These are phyloP conservation scores for Phragmatobia fuliginosa DNA, from an alignment of 2,888 invertebrate genomes.

Conservation along the genomic window DNA sequence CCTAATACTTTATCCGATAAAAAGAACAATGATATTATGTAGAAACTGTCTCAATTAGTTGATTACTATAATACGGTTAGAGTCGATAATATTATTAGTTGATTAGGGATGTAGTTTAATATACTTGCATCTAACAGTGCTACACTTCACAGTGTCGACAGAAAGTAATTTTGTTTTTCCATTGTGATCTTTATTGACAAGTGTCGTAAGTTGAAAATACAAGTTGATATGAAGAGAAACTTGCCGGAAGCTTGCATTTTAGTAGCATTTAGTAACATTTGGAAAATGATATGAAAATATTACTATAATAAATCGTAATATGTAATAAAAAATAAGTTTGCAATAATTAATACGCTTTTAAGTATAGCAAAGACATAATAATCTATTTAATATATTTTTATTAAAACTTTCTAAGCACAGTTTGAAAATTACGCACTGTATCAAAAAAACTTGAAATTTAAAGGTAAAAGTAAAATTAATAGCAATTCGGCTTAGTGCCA, in stretches of 20 bases:
- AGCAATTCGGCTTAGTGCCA: slow-evolving; percentile 20
- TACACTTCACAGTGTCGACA: not conserved
- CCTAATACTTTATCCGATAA: slow-evolving; percentile 5
- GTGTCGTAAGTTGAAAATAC: not conserved
- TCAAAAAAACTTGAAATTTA: slow-evolving; percentile 23
- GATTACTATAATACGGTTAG: slow-evolving; percentile 19
- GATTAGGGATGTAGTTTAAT: slow-evolving; percentile 22
- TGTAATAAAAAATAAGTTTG: slow-evolving; percentile 18
- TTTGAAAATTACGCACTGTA: slow-evolving; percentile 37
- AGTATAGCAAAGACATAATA: slow-evolving; percentile 26
- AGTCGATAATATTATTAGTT: slow-evolving; percentile 22
- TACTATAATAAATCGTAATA: not conserved
- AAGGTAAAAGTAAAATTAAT: slow-evolving; percentile 8
- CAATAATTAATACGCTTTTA: slow-evolving; percentile 37
- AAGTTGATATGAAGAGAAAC: not conserved
- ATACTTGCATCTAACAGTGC: slow-evolving; percentile 13
- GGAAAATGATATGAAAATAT: not conserved
- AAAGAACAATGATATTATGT: slow-evolving; percentile 11
- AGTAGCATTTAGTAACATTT: not conserved
- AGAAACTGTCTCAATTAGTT: slow-evolving; percentile 17
- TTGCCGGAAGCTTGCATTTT: not conserved
- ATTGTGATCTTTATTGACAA: slow-evolving; percentile 9
- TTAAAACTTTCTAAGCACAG: slow-evolving; percentile 32
- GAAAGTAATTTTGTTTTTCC: slow-evolving; percentile 1
- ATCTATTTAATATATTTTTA: slow-evolving; percentile 16